These are phyloP conservation scores for Netta rufina DNA, from an alignment of 2,797 vertebrate species.

Conservation along the genomic window DNA sequence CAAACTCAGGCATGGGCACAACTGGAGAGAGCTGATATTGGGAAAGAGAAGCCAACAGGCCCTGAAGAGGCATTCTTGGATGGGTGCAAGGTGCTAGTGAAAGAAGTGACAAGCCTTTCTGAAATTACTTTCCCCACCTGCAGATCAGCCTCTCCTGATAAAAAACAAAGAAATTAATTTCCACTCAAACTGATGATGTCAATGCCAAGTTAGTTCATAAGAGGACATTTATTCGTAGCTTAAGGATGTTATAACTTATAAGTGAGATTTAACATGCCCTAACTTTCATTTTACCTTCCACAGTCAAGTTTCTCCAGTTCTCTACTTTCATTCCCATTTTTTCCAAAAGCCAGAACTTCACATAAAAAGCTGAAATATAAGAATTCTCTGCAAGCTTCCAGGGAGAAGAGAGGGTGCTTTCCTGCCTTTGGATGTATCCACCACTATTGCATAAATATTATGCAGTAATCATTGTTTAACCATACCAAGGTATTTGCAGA, in stretches of 20 bases:
- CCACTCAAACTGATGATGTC: neutral
- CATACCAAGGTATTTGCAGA: neutral
- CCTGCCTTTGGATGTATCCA: neutral
- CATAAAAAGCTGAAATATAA: neutral
- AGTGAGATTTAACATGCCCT: neutral
- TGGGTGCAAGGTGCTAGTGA: neutral
- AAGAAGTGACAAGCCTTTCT: neutral
- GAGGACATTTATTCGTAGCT: neutral
- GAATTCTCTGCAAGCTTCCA: neutral
- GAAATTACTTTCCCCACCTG: neutral
- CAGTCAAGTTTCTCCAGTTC: neutral
- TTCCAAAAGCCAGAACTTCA: neutral
- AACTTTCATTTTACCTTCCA: neutral
- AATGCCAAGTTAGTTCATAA: neutral
- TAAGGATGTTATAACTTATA: neutral
- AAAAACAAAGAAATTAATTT: neutral
- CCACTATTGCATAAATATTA: neutral
- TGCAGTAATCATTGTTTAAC: neutral
- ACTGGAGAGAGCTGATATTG: neutral
- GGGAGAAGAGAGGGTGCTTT: neutral
- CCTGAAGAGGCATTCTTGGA: neutral
- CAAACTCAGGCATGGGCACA: neutral
- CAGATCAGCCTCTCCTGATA: neutral
- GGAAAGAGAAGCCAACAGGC: neutral
- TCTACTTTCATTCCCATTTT: neutral